Evolutionary conservation across 92 coral and sea anemone species (phyloP).

Genomic region (Blastomussa wellsi): DNA sequence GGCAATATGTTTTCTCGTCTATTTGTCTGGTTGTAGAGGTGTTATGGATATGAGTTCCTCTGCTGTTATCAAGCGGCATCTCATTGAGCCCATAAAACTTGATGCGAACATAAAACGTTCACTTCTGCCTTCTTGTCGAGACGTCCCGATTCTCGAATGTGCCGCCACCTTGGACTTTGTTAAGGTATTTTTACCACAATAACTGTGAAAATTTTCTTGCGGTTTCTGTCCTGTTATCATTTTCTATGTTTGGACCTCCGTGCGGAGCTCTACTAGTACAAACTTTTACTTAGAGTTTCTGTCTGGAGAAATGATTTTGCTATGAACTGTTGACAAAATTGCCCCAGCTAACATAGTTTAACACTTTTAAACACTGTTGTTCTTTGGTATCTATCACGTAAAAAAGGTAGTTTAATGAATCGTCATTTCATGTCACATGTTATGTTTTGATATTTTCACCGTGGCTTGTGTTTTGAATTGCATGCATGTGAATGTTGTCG

Average conservation of each 20-base stretch:
- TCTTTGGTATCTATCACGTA: neutral
- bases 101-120: slow-evolving; percentile 84
- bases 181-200: slow-evolving; percentile 57
- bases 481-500: neutral
- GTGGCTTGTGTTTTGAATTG: neutral
- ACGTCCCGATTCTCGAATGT: slow-evolving; percentile 75
- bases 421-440: neutral
- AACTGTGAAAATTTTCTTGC: neutral
- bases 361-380: neutral
- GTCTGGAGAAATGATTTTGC: neutral
- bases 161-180: slow-evolving; percentile 73
- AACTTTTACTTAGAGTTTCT: too few species aligned
- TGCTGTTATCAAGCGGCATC: slow-evolving; percentile 76
- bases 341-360: neutral
- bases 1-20: neutral
- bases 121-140: slow-evolving; percentile 69
- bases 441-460: too few species aligned
- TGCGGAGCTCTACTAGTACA: neutral
- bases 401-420: too few species aligned
- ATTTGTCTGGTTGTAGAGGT: slow-evolving; percentile 59
- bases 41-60: slow-evolving; percentile 81
- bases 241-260: neutral
- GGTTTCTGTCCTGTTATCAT: too few species aligned
- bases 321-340: neutral
- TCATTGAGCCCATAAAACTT: slow-evolving; percentile 89